Base-by-base conservation (phyloP, 2,113 vertebrate genomes). In the Ginglymostoma cirratum region DNA sequence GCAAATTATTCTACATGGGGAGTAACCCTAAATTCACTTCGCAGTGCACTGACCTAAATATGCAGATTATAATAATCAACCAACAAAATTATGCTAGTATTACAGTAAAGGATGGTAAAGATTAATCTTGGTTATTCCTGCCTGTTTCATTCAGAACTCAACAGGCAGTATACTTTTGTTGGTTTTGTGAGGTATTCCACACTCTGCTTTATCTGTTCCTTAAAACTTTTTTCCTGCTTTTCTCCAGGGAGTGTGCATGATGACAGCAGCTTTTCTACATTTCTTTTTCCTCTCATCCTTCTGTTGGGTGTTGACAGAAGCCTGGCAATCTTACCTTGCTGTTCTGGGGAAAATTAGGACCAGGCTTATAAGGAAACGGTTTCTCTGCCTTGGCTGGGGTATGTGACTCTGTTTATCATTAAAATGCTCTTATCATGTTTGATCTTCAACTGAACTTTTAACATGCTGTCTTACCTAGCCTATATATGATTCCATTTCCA, bases 281-380 rank as follows among this genome's bases (percentile, higher is more conserved):
- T 99, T 99, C 98, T 99, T 99, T 98, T 99, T 99, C 98, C 98
- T 99, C 97, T 99, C 99, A 0, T 99, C 99, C 95, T 99, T 99
- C 97, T 99, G 99, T 98, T 99, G 99, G 99, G 99, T 99, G 97
- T 98, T 99, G 97, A 99, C 99, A 0, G 99, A 99, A 97, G 99
- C 99, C 85, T 99, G 99, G 99, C 99, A 99, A 97, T 99, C 99
- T 96, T 99, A 99, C 97, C 98, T 99, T 97, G 99, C 99, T 0
- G 99, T 99, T 97, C 99, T 99, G 34, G 99, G 99, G 97, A 98
- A 99, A 98, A 99, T 99, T 97, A 98, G 99, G 96, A 98, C 98
- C 45, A 98, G 99, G 96, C 98, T 99, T 83, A 99, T 99, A 97
- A 99, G 99, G 97, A 99, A 99, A 96, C 98, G 99, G 95, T 99